These are phyloP conservation scores for Etia nguti DNA, from an alignment of 2,113 vertebrate genomes.

Conservation along the genomic window DNA sequence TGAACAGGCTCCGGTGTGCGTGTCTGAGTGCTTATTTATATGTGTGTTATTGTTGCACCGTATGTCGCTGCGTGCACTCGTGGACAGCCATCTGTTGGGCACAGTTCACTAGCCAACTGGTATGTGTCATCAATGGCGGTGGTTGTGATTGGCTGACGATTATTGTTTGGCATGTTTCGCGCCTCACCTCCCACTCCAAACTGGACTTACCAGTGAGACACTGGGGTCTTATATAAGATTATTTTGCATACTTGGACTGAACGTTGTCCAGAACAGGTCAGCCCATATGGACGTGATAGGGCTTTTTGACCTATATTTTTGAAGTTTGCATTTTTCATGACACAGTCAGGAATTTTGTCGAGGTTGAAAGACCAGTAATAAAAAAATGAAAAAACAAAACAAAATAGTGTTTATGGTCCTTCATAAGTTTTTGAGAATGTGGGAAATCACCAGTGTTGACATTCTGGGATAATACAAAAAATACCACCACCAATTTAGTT, in stretches of 20 bases:
- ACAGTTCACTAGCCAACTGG: neutral
- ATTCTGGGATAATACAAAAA: no score
- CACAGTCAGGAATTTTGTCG: neutral
- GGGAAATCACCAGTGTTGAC: no score
- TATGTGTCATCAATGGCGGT: neutral
- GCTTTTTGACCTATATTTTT: neutral
- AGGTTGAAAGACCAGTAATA: neutral
- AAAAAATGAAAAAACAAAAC: neutral
- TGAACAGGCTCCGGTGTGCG: conserved; percentile 8
- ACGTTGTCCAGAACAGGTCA: neutral
- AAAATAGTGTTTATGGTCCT: neutral
- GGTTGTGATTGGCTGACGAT: neutral
- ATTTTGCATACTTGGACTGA: neutral
- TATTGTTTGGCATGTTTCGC: neutral
- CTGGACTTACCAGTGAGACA: neutral
- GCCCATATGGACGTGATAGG: neutral
- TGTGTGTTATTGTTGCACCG: neutral
- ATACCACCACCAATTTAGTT: no score
- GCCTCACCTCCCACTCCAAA: neutral
- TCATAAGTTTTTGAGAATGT: no score
- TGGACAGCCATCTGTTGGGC: neutral
- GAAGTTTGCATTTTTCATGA: neutral
- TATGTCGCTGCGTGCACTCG: neutral
- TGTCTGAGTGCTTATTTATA: neutral
- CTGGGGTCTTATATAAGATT: neutral